Evolutionary conservation across 2,888 invertebrate species (phyloP), one percentile per base, ranked within the genome.

Genomic region (Papilio gigon): DNA sequence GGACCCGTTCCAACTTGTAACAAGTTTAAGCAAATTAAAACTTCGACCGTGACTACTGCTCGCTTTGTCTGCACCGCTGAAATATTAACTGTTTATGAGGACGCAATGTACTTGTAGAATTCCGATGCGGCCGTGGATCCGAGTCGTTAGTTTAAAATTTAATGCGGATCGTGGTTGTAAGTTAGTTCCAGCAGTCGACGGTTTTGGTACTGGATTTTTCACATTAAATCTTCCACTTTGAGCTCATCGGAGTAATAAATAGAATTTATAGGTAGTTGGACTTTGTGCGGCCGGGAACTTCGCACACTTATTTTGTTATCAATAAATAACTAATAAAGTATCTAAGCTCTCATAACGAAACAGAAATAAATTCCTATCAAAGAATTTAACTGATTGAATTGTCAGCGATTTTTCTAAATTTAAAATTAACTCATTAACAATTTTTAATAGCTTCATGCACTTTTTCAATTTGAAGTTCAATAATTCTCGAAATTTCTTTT

Each of bases 1-100:
- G 88, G 90, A 86, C 86, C 85, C 86, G 88, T 89, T 90, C 89
- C 86, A 89, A 90, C 81, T 90, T 87, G 88, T 87, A 87, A 89
- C 90, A 90, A 91, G 85, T 91, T 89, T 88, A 91, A 92, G 89
- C 91, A 90, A 92, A 92, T 92, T 91, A 91, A 92, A 92, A 91
- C 86, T 92, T 91, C 80, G 76, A 75, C 80, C 80, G 84, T 87
- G 88, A 88, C 89, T 89, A 90, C 88, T 86, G 89, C 86, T 85
- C 84, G 83, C 85, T 90, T 86, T 87, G 89, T 89, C 84, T 84
- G 83, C 77, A 79, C 80, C 77, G 80, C 80, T 91, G 87, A 90
- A 92, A 91, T 91, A 91, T 92, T 92, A 91, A 91, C 88, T 91
- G 89, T 87, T 91, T 88, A 88, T 86, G 86, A 83, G 84, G 79